phyloP scores from a whole-genome alignment of 2,888 invertebrate species.

The Fissipunctia ypsillon region DNA sequence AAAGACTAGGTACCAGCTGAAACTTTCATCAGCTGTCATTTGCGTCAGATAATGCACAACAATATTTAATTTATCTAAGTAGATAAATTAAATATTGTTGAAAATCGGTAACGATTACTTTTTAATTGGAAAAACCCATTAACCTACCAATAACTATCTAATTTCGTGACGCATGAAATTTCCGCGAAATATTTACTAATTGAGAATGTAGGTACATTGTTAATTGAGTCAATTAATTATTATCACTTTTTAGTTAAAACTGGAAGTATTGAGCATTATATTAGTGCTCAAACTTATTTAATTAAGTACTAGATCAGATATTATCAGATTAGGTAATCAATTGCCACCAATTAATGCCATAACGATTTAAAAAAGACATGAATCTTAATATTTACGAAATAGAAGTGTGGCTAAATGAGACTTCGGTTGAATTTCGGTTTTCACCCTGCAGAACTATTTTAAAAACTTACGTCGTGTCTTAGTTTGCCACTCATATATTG shows the following conservation, averaged over 20 bases:
- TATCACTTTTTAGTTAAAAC: not conserved
- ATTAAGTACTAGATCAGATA: not conserved
- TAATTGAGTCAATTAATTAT: constrained; percentile 13
- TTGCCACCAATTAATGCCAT: not conserved
- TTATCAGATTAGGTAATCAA: not conserved
- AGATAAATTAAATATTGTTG: no score
- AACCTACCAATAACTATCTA: not conserved
- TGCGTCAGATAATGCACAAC: no score
- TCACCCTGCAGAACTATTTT: not conserved
- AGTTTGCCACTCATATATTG: not conserved
- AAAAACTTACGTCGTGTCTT: not conserved
- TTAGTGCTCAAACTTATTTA: not conserved
- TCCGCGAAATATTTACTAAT: constrained; percentile 7
- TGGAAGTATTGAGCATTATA: not conserved
- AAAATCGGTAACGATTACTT: not conserved
- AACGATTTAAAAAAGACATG: not conserved
- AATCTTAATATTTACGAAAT: no score
- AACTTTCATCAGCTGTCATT: not conserved
- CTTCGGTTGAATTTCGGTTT: not conserved
- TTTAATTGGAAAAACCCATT: not conserved
- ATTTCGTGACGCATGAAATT: constrained; percentile 17
- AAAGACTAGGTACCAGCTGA: not conserved
- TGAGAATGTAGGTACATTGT: not conserved
- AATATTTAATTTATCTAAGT: no score
- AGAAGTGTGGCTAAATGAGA: not conserved